Evolutionary conservation across 1,140 invertebrate genomes (phyloP).

Genomic region (Leptinotarsa undecemlineata): DNA sequence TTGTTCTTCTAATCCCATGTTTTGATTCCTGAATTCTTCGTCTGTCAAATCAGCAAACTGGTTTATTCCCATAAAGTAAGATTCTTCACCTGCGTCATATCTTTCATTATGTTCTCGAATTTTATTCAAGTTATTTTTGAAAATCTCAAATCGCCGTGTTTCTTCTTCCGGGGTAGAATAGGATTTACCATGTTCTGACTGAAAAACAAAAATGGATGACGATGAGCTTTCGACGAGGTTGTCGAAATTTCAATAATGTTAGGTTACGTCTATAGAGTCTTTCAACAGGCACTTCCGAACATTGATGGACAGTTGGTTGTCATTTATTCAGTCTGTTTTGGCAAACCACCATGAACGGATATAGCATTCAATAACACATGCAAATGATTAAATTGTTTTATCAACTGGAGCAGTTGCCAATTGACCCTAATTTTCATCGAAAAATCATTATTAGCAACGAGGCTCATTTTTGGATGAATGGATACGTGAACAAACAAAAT

Average conservation of each 20-base stretch:
- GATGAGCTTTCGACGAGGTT: not conserved
- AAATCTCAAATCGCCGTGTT: slow-evolving; percentile 17
- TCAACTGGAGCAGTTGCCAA: no score
- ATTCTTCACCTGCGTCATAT: slow-evolving; percentile 20
- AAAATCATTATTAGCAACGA: no score
- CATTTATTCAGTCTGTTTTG: no score
- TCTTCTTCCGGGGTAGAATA: slow-evolving; percentile 27
- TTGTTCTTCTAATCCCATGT: not conserved
- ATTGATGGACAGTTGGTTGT: no score
- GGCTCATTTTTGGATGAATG: no score
- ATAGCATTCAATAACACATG: no score
- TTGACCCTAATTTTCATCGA: no score
- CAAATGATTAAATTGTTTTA: no score
- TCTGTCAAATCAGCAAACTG: slow-evolving; percentile 21
- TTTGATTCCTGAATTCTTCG: slow-evolving; percentile 13
- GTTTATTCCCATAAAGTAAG: slow-evolving; percentile 22
- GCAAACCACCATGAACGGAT: no score
- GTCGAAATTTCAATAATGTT: not conserved
- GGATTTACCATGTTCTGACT: slow-evolving; percentile 17
- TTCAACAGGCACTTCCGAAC: no score
- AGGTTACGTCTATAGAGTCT: no score
- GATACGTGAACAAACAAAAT: no score
- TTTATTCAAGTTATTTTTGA: slow-evolving; percentile 27
- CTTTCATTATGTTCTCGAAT: slow-evolving; percentile 27
- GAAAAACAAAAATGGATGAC: slow-evolving; percentile 5